A percentile compares a stretch with the other conserved stretches of the same genome.
phyloP scores from a whole-genome alignment of 1,140 invertebrate species.

The Drosophila neocordata region DNA sequence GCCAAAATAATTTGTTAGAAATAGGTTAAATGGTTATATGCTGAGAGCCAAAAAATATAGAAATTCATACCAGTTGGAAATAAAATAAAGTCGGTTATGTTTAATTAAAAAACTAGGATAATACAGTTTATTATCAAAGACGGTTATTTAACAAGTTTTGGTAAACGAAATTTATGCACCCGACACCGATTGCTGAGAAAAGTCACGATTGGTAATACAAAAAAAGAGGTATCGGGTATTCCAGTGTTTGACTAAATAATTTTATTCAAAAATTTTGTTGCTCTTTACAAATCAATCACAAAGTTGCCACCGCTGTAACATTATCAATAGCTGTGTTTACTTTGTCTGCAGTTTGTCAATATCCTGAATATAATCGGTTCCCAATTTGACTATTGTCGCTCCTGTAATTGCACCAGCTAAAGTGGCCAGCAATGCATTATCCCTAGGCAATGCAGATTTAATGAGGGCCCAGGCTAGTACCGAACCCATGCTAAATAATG shows the following conservation, averaged over 20 bases:
- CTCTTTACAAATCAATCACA: conserved; percentile 26
- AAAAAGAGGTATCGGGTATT: background rate
- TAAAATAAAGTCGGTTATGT: no score
- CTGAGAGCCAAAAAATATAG: no score
- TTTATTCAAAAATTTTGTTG: conserved; percentile 31
- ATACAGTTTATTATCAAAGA: background rate
- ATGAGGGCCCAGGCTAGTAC: conserved; percentile 89
- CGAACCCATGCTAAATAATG: conserved; percentile 89
- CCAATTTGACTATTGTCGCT: conserved; percentile 85
- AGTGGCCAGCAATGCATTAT: conserved; percentile 85
- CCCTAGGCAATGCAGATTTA: conserved; percentile 86
- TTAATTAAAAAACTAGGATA: no score
- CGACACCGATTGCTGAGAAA: no score
- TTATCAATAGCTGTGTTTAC: background rate
- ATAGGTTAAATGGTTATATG: no score
- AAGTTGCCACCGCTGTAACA: background rate
- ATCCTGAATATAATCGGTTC: conserved; percentile 84
- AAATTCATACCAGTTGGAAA: no score
- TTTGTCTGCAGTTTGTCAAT: conserved; percentile 69
- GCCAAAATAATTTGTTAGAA: no score
- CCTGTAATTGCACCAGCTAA: conserved; percentile 86
- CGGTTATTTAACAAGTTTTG: background rate
- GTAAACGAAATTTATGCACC: background rate
- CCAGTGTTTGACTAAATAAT: conserved; percentile 4
- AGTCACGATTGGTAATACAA: no score